Evolutionary conservation across 2,113 vertebrate species (phyloP).

Genomic region (Mola mola): DNA sequence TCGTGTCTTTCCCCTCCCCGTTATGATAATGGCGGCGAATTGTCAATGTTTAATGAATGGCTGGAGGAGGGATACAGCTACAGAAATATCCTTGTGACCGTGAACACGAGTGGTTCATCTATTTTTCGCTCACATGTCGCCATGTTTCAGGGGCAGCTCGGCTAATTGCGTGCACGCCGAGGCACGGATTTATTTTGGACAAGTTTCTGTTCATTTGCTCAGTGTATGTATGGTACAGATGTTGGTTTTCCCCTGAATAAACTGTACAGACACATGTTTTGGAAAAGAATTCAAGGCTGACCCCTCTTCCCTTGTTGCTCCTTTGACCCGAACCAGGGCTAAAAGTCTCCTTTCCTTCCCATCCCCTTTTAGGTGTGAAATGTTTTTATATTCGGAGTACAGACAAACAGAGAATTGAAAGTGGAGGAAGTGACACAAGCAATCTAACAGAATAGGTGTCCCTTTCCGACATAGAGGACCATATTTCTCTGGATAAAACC

Average conservation of each 20-base stretch:
- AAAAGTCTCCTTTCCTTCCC: conserved; percentile 57
- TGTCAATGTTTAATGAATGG: conserved; percentile 74
- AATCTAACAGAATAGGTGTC: conserved; percentile 51
- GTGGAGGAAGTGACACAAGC: conserved; percentile 60
- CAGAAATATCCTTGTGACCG: conserved; percentile 52
- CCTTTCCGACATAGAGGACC: conserved; percentile 53
- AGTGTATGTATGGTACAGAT: conserved; percentile 31
- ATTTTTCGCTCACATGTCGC: conserved; percentile 51
- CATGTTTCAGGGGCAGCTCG: conserved; percentile 22
- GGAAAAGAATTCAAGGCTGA: conserved; percentile 34
- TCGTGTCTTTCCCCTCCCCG: conserved; percentile 49
- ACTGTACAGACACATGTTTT: conserved; percentile 40
- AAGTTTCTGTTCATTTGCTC: conserved; percentile 46
- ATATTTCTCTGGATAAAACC: conserved; percentile 49
- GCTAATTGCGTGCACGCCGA: conserved; percentile 28
- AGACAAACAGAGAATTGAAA: conserved; percentile 18
- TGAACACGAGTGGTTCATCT: conserved; percentile 64
- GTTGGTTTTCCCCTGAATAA: conserved; percentile 49
- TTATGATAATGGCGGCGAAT: conserved; percentile 62
- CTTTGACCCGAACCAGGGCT: conserved; percentile 34
- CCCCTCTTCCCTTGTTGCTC: conserved; percentile 31
- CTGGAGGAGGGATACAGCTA: conserved; percentile 57
- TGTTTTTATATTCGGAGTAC: conserved; percentile 69
- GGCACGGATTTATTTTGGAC: conserved; percentile 43
- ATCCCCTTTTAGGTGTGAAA: conserved; percentile 72